These are phyloP conservation scores for Lucilia sericata DNA, from an alignment of 1,140 invertebrate genomes.

Conservation along the genomic window DNA sequence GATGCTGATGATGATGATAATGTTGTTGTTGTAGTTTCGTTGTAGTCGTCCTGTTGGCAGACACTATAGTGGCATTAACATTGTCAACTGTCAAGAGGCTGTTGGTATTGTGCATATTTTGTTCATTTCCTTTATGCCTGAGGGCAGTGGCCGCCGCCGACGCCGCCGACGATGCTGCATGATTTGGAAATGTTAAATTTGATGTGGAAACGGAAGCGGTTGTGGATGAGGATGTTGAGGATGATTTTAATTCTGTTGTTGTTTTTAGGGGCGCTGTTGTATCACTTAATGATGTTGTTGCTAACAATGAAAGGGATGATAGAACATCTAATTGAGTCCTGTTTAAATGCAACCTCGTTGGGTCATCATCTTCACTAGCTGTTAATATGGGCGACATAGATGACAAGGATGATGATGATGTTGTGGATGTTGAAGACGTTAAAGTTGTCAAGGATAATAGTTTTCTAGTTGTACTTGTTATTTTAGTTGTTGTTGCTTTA, in stretches of 20 bases:
- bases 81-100: slow-evolving; percentile 36
- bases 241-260: slow-evolving; percentile 33
- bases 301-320: slow-evolving; percentile 33
- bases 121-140: slow-evolving; percentile 27
- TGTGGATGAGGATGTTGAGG: background rate
- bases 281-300: background rate
- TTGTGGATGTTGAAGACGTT: background rate
- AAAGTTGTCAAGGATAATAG: slow-evolving; percentile 31
- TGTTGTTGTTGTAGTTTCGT: slow-evolving; percentile 7
- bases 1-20: slow-evolving; percentile 41
- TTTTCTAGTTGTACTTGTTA: slow-evolving; percentile 52
- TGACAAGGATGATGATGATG: background rate
- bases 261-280: background rate
- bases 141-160: slow-evolving; percentile 26
- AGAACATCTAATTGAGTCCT: slow-evolving; percentile 33
- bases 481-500: slow-evolving; percentile 59
- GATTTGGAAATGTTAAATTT: slow-evolving; percentile 11
- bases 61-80: slow-evolving; percentile 36
- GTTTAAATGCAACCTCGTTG: background rate
- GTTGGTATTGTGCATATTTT: slow-evolving; percentile 35
- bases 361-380: background rate
- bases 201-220: slow-evolving; percentile 26
- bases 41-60: slow-evolving; percentile 21
- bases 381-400: background rate
- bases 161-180: background rate